Evolutionary conservation across 2,113 vertebrate genomes (phyloP).

Genomic region (Cygnus atratus): DNA sequence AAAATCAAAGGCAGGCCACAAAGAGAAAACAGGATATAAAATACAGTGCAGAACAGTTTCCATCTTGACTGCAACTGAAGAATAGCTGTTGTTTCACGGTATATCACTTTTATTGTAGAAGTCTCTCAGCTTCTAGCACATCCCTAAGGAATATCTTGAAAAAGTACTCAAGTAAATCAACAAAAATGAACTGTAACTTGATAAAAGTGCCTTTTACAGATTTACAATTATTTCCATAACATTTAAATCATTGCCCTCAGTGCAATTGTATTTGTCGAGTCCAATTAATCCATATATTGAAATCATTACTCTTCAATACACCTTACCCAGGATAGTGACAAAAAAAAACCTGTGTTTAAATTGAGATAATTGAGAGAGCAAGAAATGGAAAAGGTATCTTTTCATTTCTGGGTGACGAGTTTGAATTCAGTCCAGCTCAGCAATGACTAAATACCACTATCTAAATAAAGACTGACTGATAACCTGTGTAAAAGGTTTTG

Average conservation of each 20-base stretch:
- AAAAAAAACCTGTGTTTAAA: neutral
- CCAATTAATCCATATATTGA: neutral
- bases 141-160: neutral
- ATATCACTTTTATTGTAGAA: conserved; percentile 39
- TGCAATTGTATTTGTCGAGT: neutral
- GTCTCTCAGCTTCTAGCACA: neutral
- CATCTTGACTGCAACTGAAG: conserved; percentile 4
- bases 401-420: neutral
- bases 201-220: neutral
- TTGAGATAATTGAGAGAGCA: neutral
- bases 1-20: conserved; percentile 7
- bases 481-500: neutral
- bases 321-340: neutral
- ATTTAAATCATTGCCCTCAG: neutral
- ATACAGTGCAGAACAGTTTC: neutral
- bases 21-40: conserved; percentile 22
- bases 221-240: conserved; percentile 3
- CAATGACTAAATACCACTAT: neutral
- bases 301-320: neutral
- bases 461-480: neutral
- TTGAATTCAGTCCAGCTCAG: neutral
- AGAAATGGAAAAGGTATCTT: neutral
- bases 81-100: conserved; percentile 7
- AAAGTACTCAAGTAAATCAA: conserved; percentile 2
- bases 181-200: neutral